Evolutionary conservation across 2,113 vertebrate genomes (phyloP), one percentile per base, ranked within the genome.

Genomic region (Hydrolagus affinis): DNA sequence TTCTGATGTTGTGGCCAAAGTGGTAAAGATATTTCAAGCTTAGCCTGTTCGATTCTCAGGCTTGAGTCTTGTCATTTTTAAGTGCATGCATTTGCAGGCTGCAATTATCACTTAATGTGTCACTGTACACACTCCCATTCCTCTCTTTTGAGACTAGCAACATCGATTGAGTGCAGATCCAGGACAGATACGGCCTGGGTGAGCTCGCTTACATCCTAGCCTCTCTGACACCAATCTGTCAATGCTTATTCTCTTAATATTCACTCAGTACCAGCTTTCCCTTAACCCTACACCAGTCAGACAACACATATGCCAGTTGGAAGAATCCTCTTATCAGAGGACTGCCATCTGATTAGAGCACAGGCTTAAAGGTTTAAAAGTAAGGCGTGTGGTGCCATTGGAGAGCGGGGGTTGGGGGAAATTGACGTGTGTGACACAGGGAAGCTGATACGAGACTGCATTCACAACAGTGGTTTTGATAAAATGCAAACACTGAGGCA

Each of bases 191-290:
- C 59, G 11, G 70, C 62, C 28, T 75, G 19, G 17, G 25, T 68
- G 59, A 56, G 17, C 62, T 17, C 86, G 44, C 44, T 44, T 44
- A 44, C 44, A 44, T 44, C 86, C 87, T 85, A 86, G 89, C 86
- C 71, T 89, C 86, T 0, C 25, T 91, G 90, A 88, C 89, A 92
- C 88, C 87, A 89, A 92, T 90, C 87, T 89, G 89, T 90, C 89
- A 87, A 70, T 86, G 88, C 64, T 25, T 83, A 62, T 91, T 90
- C 88, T 68, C 56, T 71, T 87, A 25, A 87, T 87, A 69, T 86
- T 78, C 86, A 66, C 90, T 85, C 69, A 57, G 86, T 87, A 83
- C 87, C 86, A 76, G 85, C 88, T 89, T 87, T 86, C 88, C 88
- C 86, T 83, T 77, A 87, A 88, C 86, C 87, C 85, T 28, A 21